Conservation (phyloP, 2,888 invertebrate species). For the Drosophila limbata region DNA sequence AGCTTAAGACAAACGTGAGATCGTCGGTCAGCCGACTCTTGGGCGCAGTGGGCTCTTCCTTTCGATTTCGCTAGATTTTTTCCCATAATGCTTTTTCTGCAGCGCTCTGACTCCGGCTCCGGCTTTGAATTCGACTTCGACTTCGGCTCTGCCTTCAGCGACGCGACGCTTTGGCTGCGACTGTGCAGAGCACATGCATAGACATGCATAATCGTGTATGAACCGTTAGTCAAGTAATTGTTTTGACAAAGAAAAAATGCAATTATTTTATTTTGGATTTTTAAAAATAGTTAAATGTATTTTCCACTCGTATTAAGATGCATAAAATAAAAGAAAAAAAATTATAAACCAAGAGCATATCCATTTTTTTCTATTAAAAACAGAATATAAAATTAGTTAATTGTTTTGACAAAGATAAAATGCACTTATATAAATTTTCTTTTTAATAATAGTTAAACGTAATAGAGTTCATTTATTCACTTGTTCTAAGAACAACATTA, state of each 20-base stretch:
- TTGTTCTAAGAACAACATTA: neutral
- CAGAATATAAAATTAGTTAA: no score
- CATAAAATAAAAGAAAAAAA: neutral
- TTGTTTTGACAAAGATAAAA: no score
- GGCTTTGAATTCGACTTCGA: neutral
- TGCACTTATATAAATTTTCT: no score
- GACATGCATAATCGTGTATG: constrained; percentile 11
- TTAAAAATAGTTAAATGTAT: no score
- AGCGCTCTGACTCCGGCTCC: constrained; percentile 13
- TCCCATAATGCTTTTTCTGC: constrained; percentile 81
- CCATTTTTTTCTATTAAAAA: no score
- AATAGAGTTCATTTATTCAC: no score
- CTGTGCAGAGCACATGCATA: constrained; percentile 20
- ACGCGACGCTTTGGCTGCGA: constrained; percentile 14
- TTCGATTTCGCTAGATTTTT: constrained; percentile 84
- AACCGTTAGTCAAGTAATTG: neutral
- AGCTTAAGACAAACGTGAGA: constrained; percentile 75
- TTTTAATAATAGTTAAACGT: no score
- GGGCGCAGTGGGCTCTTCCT: constrained; percentile 83
- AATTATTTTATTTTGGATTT: neutral
- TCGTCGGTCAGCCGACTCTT: constrained; percentile 64
- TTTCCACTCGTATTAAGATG: neutral
- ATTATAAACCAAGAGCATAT: no score
- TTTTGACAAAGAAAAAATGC: neutral
- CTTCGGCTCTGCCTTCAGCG: constrained; percentile 15